phyloP scores from a whole-genome alignment of 2,888 invertebrate species.

The Eristalis arbustorum region DNA sequence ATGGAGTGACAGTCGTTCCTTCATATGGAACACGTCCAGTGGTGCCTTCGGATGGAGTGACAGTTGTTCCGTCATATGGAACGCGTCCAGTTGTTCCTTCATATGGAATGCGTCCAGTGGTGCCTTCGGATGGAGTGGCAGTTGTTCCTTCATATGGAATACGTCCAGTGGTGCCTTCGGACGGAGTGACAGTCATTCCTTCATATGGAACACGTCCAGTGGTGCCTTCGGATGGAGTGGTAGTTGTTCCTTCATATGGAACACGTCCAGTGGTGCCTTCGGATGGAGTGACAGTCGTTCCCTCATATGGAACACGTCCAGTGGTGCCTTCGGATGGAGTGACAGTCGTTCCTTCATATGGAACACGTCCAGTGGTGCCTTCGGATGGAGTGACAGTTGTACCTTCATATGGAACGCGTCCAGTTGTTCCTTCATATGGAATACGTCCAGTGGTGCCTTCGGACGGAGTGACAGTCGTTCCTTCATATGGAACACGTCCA shows the following conservation, averaged over 20 bases:
- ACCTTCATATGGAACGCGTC: too few relatives aligned
- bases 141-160: background rate
- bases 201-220: background rate
- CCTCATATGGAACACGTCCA: background rate
- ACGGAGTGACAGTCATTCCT: background rate
- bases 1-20: background rate
- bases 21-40: background rate
- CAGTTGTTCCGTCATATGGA: background rate
- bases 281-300: background rate
- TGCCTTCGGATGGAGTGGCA: background rate
- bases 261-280: background rate
- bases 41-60: background rate
- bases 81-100: background rate
- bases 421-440: background rate
- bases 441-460: background rate
- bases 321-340: background rate
- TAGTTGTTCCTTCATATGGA: background rate
- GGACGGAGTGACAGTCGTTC: background rate
- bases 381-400: background rate
- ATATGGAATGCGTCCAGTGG: background rate
- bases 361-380: background rate
- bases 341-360: background rate
- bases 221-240: background rate
- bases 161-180: background rate
- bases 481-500: background rate